phyloP scores from a whole-genome alignment of 2,888 invertebrate species.

The Norana najaformis region DNA sequence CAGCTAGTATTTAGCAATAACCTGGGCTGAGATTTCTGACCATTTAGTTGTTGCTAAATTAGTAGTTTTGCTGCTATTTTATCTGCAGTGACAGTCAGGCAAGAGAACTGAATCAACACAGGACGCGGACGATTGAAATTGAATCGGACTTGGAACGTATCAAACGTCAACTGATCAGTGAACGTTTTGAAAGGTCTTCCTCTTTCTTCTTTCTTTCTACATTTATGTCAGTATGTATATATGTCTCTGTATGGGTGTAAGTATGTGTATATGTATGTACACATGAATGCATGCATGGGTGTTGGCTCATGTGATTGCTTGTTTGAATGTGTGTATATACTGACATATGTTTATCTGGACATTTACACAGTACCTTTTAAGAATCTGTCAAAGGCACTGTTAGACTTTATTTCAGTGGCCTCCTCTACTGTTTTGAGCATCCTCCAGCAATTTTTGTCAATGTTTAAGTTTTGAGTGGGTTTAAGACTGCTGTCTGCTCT shows the following conservation, averaged over 20 bases:
- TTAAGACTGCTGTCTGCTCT: not conserved
- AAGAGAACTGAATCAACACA: conserved; percentile 57
- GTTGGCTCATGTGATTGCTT: too few species aligned
- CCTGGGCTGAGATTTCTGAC: not conserved
- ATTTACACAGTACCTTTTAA: too few species aligned
- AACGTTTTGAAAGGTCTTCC: conserved; percentile 60
- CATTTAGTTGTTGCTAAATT: not conserved
- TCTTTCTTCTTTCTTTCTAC: not conserved
- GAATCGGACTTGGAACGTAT: conserved; percentile 61
- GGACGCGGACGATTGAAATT: conserved; percentile 59
- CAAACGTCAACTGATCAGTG: conserved; percentile 60
- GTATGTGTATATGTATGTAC: not conserved
- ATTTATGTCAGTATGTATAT: not conserved
- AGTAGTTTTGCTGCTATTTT: not conserved
- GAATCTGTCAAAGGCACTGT: too few species aligned
- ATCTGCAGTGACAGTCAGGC: conserved; percentile 58
- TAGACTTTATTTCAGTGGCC: too few species aligned
- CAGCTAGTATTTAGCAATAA: not conserved
- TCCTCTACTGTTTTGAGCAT: too few species aligned
- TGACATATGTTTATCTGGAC: too few species aligned
- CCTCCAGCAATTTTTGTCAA: not conserved
- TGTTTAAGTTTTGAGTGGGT: not conserved
- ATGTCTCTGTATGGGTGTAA: too few species aligned
- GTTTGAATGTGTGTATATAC: too few species aligned
- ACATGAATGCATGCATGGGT: too few species aligned